Evolutionary conservation across 2,797 vertebrate genomes (phyloP), one percentile per base, ranked within the genome.

Genomic region (Notolabrus celidotus): DNA sequence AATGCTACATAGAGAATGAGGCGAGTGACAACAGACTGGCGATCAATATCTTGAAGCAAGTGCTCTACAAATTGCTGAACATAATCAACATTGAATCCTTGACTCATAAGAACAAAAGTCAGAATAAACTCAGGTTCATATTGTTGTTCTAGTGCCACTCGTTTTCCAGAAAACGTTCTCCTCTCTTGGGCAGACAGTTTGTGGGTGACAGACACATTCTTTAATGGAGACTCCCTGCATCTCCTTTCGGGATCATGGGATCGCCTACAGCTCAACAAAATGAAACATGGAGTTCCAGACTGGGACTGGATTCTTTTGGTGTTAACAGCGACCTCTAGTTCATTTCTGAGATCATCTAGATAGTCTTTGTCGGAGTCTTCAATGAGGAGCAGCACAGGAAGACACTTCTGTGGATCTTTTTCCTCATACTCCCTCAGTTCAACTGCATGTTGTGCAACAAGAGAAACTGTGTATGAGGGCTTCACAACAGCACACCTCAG

Each of bases 131-230:
- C 33, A 23, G 80, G 66, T 3, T 62, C 54, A 62, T 64, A 95
- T 20, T 42, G 43, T 69, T 85, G 1, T 65, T 93, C 73, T 22
- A 96, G 92, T 0, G 46, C 86, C 19, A 75, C 2, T 3, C 82
- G 83, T 84, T 96, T 96, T 42, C 14, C 64, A 50, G 77, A 70
- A 87, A 96, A 96, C 66, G 85, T 77, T 20, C 12, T 88, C 80
- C 94, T 95, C 52, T 96, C 95, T 0, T 85, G 54, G 17, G 7
- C 14, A 0, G 90, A 96, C 0, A 96, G 88, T 34, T 95, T 85
- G 88, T 96, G 95, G 77, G 93, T 96, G 65, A 96, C 93, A 16
- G 95, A 85, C 42, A 96, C 93, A 33, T 95, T 95, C 65, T 95
- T 90, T 33, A 92, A 78, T 0, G 92, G 86, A 0, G 91, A 95